Evolutionary conservation across 2,113 vertebrate species (phyloP), one percentile per base, ranked within the genome.

Genomic region (Xerus inauris): DNA sequence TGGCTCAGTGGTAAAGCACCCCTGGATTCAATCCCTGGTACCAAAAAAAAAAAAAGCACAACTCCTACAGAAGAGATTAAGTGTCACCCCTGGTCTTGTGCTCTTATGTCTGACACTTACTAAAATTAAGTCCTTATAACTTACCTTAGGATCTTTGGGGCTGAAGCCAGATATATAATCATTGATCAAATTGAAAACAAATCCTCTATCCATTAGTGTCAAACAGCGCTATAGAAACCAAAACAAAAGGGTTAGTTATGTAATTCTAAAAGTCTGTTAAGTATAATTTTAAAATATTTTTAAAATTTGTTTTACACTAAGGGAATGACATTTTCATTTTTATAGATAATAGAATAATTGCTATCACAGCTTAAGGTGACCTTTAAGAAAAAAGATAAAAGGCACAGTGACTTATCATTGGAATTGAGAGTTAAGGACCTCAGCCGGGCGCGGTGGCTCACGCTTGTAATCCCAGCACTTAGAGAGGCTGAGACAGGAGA

Each of bases 201-300:
- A 99, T 88, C 99, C 99, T 98, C 99, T 98, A 98, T 99, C 99
- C 99, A 99, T 99, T 97, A 99, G 98, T 1, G 99, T 99, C 97
- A 99, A 98, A 91, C 99, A 99, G 87, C 99, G 99, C 99, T 99
- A 98, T 54, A 94, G 93, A 96, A 97, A 95, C 59, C 94, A 97
- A 0, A 91, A 76, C 30, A 94, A 91, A 97, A 93, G 5, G 20
- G 22, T 95, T 72, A 94, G 67, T 45, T 69, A 69, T 3, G 8
- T 20, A 51, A 84, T 87, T 73, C 28, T 65, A 42, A 47, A 81
- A 65, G 32, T 87, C 32, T 93, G 20, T 38, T 65, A 67, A 40
- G 9, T 42, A 40, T 35, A 69, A 79, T 0, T 76, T 88, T 76
- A 54, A 42, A 80, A n/a, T 19, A 17, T 84, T 75, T 47, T 64